Evolutionary conservation across 2,113 vertebrate species (phyloP).

Genomic region (Lycaon pictus): DNA sequence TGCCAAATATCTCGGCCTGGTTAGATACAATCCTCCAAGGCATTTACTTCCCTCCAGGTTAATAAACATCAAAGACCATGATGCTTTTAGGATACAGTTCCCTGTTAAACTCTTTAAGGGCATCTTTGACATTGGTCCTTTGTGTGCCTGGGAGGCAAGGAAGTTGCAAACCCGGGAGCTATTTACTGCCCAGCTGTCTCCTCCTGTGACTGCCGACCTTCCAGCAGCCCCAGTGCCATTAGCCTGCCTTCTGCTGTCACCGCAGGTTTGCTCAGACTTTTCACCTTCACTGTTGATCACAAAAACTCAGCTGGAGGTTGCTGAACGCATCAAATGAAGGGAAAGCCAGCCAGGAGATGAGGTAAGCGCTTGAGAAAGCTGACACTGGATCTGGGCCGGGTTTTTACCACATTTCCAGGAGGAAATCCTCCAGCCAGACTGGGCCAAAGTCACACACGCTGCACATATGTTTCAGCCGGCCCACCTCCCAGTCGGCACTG

Average conservation of each 20-base stretch:
- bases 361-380: neutral
- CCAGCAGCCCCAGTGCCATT: rapidly evolving
- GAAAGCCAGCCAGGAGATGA: neutral
- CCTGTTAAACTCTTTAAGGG: neutral
- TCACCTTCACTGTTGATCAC: neutral
- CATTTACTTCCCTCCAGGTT: neutral
- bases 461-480: rapidly evolving
- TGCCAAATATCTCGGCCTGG: neutral
- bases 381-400: neutral
- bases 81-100: neutral
- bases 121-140: neutral
- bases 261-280: neutral
- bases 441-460: neutral
- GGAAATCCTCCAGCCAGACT: neutral
- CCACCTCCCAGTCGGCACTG: neutral
- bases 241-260: neutral
- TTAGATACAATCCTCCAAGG: neutral
- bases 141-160: neutral
- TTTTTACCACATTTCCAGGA: neutral
- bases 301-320: slow-evolving; percentile 35
- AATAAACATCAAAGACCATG: neutral
- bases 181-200: neutral
- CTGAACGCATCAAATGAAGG: neutral
- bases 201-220: neutral
- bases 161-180: neutral